Conservation (phyloP, 2,797 vertebrate species). For the Thunnus albacares region DNA sequence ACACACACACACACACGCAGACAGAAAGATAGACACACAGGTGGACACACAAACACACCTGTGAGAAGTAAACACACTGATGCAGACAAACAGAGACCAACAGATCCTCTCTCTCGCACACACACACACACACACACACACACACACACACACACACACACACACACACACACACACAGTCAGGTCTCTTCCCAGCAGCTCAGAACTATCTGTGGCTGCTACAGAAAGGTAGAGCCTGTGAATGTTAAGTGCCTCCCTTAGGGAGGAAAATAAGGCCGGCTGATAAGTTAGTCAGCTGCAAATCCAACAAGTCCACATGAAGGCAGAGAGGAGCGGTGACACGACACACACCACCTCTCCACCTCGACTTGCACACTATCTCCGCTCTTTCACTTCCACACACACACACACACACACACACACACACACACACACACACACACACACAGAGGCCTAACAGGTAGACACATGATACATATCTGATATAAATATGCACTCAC, state of each 20-base stretch:
- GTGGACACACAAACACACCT: slow-evolving; percentile 54
- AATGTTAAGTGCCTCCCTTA: slow-evolving; percentile 85
- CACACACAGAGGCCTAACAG: neutral
- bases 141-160: slow-evolving; percentile 24
- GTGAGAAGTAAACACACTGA: slow-evolving; percentile 48
- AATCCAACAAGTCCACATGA: slow-evolving; percentile 83
- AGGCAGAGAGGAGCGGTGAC: slow-evolving; percentile 65
- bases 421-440: slow-evolving; percentile 12
- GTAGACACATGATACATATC: slow-evolving; percentile 26
- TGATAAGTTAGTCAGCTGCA: slow-evolving; percentile 83
- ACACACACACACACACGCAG: slow-evolving; percentile 19
- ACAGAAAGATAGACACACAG: slow-evolving; percentile 21
- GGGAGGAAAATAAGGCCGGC: slow-evolving; percentile 73
- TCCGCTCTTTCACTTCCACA: slow-evolving; percentile 34
- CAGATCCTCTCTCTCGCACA: slow-evolving; percentile 12
- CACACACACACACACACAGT: slow-evolving; percentile 41
- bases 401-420: slow-evolving; percentile 12
- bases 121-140: no score
- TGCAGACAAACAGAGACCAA: slow-evolving; percentile 27
- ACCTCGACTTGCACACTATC: slow-evolving; percentile 58
- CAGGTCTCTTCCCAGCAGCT: slow-evolving; percentile 77
- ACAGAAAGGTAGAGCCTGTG: slow-evolving; percentile 81
- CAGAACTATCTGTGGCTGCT: slow-evolving; percentile 83
- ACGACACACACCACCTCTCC: slow-evolving; percentile 69
- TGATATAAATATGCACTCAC: neutral